Base-by-base conservation (phyloP, 2,797 vertebrate genomes). In the Trematomus bernacchii region DNA sequence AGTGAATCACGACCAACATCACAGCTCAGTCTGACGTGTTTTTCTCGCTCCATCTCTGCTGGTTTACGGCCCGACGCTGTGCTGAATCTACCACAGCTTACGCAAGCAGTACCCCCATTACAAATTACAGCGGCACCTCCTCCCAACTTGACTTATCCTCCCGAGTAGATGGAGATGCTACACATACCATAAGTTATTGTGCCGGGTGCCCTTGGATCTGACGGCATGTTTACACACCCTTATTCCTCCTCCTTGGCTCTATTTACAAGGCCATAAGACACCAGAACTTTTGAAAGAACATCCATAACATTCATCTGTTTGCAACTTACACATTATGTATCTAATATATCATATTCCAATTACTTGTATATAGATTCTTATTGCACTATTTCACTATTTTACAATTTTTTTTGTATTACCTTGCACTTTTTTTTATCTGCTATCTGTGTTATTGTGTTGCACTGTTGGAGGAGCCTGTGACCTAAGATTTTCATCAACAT, bases 161-260 rank as follows among this genome's bases (percentile, higher is more conserved):
- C 76, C 58, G 75, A 60, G 70, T 66, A 71, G 81, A 86, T 84
- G 42, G 77, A 82, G 81, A 89, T 78, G 79, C 47, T 11, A 86
- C 79, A 86, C 80, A 76, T 91, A 86, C 79, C 68, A 55, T 88
- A 89, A 87, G 80, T 93, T 91, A 91, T 88, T 87, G 73, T 85
- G 70, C 77, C 48, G 52, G 44, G 68, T 85, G 90, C 62, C 85
- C 89, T 77, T 83, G 84, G 83, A 91, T 80, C 82, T 73, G 77
- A 76, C 59, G 37, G 62, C 65, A 48, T 90, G 87, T 91, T 93
- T 93, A 86, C 85, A 72, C 83, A 86, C 84, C 74, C 85, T 72
- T 85, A 79, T 84, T 86, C 76, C 69, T 73, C 72, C 76, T 63
- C 37, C 73, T 72, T 62, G 76, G 71, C 84, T 84, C 53, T 33